Conservation (phyloP, 53 echinoderm and acorn worm genomes). For the Antedon mediterranea region DNA sequence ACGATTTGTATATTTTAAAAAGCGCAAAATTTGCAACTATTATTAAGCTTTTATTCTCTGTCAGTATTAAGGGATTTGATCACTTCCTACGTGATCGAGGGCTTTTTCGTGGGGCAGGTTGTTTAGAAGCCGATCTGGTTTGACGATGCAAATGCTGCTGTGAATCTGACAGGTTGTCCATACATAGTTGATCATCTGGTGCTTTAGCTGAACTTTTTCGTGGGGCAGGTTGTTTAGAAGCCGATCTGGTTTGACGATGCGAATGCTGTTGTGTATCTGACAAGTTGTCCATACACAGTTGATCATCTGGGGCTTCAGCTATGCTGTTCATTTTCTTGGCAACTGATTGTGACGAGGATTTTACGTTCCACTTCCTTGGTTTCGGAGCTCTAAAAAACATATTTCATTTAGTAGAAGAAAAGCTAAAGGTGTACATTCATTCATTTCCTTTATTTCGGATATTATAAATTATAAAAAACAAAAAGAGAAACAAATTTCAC, state of each 20-base stretch:
- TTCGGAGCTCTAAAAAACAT: slow-evolving; percentile 34
- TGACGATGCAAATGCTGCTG: neutral
- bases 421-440: too few species aligned
- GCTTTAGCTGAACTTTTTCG: neutral
- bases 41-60: too few species aligned
- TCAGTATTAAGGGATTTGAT: too few species aligned
- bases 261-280: neutral
- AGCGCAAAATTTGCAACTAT: too few species aligned
- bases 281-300: neutral
- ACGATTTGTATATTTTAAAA: too few species aligned
- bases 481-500: too few species aligned
- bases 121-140: neutral
- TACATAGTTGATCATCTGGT: neutral
- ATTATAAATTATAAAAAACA: too few species aligned
- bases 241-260: neutral
- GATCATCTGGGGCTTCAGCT: neutral
- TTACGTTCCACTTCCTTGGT: slow-evolving; percentile 58
- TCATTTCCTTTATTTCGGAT: too few species aligned
- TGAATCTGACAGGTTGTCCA: neutral
- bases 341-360: slow-evolving; percentile 8
- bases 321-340: neutral
- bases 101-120: neutral
- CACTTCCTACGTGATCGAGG: neutral
- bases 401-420: too few species aligned
- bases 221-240: neutral